Conservation (phyloP, 2,797 vertebrate genomes). For the Pterois miles region DNA sequence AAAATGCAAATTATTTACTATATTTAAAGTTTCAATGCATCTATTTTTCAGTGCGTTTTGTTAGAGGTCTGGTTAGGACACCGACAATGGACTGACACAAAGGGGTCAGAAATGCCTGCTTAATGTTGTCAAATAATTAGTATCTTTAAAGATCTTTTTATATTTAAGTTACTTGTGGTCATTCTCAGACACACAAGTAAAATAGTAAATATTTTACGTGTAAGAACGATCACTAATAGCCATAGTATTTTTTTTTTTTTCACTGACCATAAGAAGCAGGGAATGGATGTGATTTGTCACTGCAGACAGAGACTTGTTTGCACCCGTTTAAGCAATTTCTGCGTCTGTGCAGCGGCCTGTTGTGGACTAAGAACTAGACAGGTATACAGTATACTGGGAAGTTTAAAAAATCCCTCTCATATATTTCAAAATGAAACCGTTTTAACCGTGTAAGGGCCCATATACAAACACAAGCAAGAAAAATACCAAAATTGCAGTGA, state of each 20-base stretch:
- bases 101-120: slow-evolving; percentile 54
- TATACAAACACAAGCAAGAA: slow-evolving; percentile 9
- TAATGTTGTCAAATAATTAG: slow-evolving; percentile 54
- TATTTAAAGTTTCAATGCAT: slow-evolving; percentile 76
- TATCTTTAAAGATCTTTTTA: slow-evolving; percentile 56
- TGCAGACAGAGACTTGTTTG: slow-evolving; percentile 35
- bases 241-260: slow-evolving; percentile 21
- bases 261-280: background rate
- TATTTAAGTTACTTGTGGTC: slow-evolving; percentile 58
- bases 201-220: slow-evolving; percentile 39
- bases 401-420: background rate
- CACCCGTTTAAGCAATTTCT: slow-evolving; percentile 44
- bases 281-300: slow-evolving; percentile 14
- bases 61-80: slow-evolving; percentile 39
- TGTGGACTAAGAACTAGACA: slow-evolving; percentile 21
- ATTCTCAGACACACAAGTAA: slow-evolving; percentile 24
- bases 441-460: slow-evolving; percentile 23
- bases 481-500: slow-evolving; percentile 44
- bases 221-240: slow-evolving; percentile 52
- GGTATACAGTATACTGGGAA: slow-evolving; percentile 52
- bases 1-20: slow-evolving; percentile 67
- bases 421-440: slow-evolving; percentile 12
- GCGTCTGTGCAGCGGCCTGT: slow-evolving; percentile 52
- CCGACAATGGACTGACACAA: slow-evolving; percentile 40
- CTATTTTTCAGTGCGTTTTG: slow-evolving; percentile 74